Evolutionary conservation across 1,140 invertebrate genomes (phyloP).

Genomic region (Odontomachus brunneus): DNA sequence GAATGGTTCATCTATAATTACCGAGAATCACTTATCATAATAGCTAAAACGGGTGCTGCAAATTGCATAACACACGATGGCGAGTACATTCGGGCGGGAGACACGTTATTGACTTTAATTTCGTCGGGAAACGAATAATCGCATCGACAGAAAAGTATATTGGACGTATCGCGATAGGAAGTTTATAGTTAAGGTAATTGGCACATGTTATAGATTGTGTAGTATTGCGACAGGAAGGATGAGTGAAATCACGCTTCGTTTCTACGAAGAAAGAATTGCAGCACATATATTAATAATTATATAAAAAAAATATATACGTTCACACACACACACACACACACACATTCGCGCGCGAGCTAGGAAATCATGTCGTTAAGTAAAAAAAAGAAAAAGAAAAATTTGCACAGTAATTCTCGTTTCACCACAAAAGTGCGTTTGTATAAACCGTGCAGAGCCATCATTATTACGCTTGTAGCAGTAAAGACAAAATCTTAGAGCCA

Average conservation of each 20-base stretch:
- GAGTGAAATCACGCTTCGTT: not conserved
- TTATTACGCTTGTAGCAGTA: no score
- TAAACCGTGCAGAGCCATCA: no score
- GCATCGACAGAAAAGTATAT: not conserved
- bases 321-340: no score
- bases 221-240: not conserved
- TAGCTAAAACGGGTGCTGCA: constrained; percentile 20
- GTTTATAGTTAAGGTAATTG: constrained; percentile 8
- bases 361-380: no score
- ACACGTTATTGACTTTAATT: constrained; percentile 9
- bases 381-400: no score
- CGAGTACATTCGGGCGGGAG: not conserved
- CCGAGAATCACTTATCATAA: constrained; percentile 31
- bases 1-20: constrained; percentile 42
- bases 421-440: no score
- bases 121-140: constrained; percentile 22
- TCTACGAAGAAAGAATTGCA: not conserved
- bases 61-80: constrained; percentile 11
- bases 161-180: not conserved
- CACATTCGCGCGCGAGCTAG: not conserved
- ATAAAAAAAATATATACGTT: no score
- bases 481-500: no score
- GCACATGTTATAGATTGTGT: not conserved
- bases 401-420: no score
- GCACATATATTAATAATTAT: constrained; percentile 1